Evolutionary conservation across 2,888 invertebrate species (phyloP).

Genomic region (Agrypnus murinus): DNA sequence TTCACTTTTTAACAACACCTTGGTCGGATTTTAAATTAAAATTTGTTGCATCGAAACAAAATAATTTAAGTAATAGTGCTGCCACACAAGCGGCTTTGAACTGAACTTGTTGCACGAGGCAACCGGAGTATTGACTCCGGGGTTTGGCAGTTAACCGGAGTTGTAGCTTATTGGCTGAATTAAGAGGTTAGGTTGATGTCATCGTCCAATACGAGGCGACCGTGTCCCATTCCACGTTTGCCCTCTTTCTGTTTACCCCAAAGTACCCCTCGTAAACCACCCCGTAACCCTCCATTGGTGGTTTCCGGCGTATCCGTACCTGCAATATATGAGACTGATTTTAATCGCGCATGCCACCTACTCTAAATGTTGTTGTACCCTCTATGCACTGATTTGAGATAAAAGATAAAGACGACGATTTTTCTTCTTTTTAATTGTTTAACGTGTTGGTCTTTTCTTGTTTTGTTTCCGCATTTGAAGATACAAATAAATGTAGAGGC

Average conservation of each 20-base stretch:
- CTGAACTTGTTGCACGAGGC: slow-evolving; percentile 65
- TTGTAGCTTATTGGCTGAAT: slow-evolving; percentile 61
- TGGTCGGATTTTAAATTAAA: no score
- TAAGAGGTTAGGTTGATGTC: slow-evolving; percentile 58
- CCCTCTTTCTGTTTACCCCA: slow-evolving; percentile 63
- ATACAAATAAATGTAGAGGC: no score
- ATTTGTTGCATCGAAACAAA: neutral
- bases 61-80: slow-evolving; percentile 46
- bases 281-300: slow-evolving; percentile 62
- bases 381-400: slow-evolving; percentile 39
- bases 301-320: slow-evolving; percentile 65
- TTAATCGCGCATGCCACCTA: slow-evolving; percentile 54
- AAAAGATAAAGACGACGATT: slow-evolving; percentile 12
- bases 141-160: slow-evolving; percentile 56
- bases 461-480: neutral
- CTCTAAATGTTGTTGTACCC: neutral
- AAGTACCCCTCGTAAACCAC: slow-evolving; percentile 55
- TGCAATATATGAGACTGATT: slow-evolving; percentile 59
- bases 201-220: slow-evolving; percentile 63
- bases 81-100: slow-evolving; percentile 53
- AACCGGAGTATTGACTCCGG: slow-evolving; percentile 63
- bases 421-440: slow-evolving; percentile 13
- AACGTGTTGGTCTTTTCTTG: slow-evolving; percentile 5
- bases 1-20: no score
- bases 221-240: slow-evolving; percentile 61